Conservation (phyloP, 2,797 vertebrate species). For the Lagorchestes hirsutus region DNA sequence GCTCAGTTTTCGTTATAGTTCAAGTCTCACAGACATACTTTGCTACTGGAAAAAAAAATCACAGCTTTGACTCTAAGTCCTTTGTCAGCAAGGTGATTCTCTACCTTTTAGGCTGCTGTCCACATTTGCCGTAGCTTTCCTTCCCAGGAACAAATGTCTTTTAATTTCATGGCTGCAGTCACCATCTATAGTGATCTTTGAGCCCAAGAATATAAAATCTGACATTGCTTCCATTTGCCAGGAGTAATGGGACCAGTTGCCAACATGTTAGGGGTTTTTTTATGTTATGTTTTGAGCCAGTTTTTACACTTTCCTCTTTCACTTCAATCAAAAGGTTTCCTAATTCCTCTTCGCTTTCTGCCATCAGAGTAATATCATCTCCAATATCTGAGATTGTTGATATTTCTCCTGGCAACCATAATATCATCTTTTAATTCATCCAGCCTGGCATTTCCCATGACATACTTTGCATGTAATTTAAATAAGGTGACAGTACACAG, state of each 20-base stretch:
- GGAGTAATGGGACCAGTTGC: not conserved
- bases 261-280: not conserved
- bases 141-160: not conserved
- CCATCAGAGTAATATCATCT: no score
- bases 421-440: no score
- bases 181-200: not conserved
- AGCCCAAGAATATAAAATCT: not conserved
- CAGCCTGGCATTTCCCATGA: not conserved
- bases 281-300: not conserved
- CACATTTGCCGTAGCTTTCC: not conserved
- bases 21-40: not conserved
- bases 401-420: no score
- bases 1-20: not conserved
- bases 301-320: not conserved
- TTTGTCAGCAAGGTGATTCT: not conserved
- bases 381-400: no score
- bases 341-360: not conserved
- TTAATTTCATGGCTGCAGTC: not conserved
- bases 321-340: not conserved
- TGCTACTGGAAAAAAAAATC: not conserved
- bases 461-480: not conserved
- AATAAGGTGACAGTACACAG: not conserved
- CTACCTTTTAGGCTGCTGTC: not conserved
- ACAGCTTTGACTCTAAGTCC: not conserved
- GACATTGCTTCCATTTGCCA: not conserved